Base-by-base conservation (phyloP, 1,140 invertebrate genomes). In the Eriocheir sinensis region DNA sequence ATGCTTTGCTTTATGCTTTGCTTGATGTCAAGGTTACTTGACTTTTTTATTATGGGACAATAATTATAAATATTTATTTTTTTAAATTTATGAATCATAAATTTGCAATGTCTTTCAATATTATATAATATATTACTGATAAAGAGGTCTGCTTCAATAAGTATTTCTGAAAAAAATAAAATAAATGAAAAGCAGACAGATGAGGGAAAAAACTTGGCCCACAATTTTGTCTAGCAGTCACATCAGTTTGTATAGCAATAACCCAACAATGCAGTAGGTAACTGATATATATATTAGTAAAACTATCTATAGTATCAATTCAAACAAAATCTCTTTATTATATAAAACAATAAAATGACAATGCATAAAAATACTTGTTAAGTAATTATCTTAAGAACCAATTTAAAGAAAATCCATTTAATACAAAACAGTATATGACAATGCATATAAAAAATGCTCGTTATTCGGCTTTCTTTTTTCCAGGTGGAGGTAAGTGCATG, bases 381-480 rank as follows among this genome's bases (percentile, higher is more conserved):
- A 72, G 32, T 91, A 34, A n/a, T 34, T 72, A 44, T 12, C n/a
- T 72, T 8, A 30, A n/a, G n/a, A 0, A 53, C 12, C 30, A 21
- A 12, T 36, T 34, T 91, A 91, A 15, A 6, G 38, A 53, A 21
- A 27, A 41, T 41, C 32, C 4, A 1, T 27, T 86, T 72, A 44
- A 34, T 30, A 72, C 17, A 34, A 90, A 17, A 90, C 30, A 38
- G 30, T 36, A 9, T 36, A 15, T 17, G 27, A 34, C 30, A n/a
- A 91, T 72, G 30, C 15, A 72, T 72, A 38, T 8, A 17, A 91
- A 36, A 32, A 72, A 0, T 12, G 8, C 9, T 72, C 32, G 79
- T 89, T 95, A 95, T 2, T 95, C 93, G 2, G 88, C 88, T 79
- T 95, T 95, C 86, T 93, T 89, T 48, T 95, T 95, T 36, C 92